Base-by-base conservation (phyloP, 2,888 invertebrate genomes). In the Drosophila yooni region DNA sequence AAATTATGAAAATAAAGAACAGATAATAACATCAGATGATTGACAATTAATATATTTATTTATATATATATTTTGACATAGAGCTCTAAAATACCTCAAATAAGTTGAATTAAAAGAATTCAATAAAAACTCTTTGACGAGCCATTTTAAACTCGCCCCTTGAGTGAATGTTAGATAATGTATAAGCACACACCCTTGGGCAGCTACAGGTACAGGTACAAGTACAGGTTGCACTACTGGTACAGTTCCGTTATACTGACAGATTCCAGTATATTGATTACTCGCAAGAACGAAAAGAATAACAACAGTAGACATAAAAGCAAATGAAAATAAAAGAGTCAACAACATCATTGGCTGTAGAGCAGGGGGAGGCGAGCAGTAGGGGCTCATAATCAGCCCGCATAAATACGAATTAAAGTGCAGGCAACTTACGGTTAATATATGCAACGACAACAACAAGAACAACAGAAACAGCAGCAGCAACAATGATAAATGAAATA, bases 401-500 rank as follows among this genome's bases (percentile, higher is more conserved):
- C 86, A 86, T 86, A 82, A 87, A 85, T 87, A 85, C 88, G 82
- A 85, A 84, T 87, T 87, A 82, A 83, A 78, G 83, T 85, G 88
- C 88, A 81, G 70, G 71, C 83, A 77, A 81, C 79, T 85, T 85
- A 83, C 85, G 88, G 76, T 75, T 85, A 85, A 80, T 80, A 75
- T 75, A 81, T 78, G 81, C 75, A 81, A 66, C 70, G 58, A 65
- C 54, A 60, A 56, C 48, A 64, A 10, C 62, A 66, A 60, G 53
- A 51, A 38, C 43, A 54, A 38, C 43, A 40, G 36, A 51, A 56
- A 34, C 43, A 67, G 21, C 11, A 73, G 3, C 46, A 58, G 43
- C 57, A 65, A 65, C 60, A 70, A 67, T 69, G 70, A 71, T 66
- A 79, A 78, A 69, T 70, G 68, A 57, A 76, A 76, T 48, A 79